Percentiles rank a stretch among this genome's conserved stretches.
Conservation (phyloP, 2,797 vertebrate species). For the Bovichtus variegatus region DNA sequence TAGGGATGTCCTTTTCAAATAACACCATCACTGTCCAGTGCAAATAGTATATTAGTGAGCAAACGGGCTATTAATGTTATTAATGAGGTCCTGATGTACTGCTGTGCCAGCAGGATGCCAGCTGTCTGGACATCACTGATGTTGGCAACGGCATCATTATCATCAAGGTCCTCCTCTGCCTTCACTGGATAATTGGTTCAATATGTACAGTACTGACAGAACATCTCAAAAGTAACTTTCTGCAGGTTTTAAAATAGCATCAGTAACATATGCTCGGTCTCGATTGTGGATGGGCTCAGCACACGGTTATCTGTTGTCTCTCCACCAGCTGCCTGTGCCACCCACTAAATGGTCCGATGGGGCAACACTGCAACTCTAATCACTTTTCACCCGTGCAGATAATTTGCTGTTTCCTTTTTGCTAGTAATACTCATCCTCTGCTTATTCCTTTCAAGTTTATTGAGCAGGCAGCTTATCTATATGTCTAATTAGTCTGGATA, state of each 20-base stretch:
- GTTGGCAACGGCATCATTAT: conserved; percentile 67
- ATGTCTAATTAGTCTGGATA: conserved; percentile 35
- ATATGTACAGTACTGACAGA: conserved; percentile 41
- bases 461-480: conserved; percentile 35
- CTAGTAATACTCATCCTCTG: conserved; percentile 47
- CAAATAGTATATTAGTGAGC: conserved; percentile 39
- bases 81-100: conserved; percentile 68
- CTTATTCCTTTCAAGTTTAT: conserved; percentile 50
- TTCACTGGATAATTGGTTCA: conserved; percentile 63
- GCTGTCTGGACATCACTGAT: conserved; percentile 65
- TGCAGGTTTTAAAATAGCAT: conserved; percentile 59
- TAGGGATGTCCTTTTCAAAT: conserved; percentile 17
- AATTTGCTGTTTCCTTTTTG: conserved; percentile 65
- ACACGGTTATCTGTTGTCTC: conserved; percentile 59
- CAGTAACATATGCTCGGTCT: conserved; percentile 58
- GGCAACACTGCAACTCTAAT: conserved; percentile 72
- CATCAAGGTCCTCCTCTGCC: conserved; percentile 58
- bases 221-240: conserved; percentile 52
- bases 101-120: conserved; percentile 69
- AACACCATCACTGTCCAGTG: conserved; percentile 5
- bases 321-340: conserved; percentile 67
- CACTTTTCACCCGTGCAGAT: conserved; percentile 67
- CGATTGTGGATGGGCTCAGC: conserved; percentile 42
- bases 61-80: conserved; percentile 61
- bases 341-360: conserved; percentile 69